A percentile compares a stretch with the other conserved stretches of the same genome.
phyloP scores from a whole-genome alignment of 2,113 vertebrate species.

The Thryonomys swinderianus region DNA sequence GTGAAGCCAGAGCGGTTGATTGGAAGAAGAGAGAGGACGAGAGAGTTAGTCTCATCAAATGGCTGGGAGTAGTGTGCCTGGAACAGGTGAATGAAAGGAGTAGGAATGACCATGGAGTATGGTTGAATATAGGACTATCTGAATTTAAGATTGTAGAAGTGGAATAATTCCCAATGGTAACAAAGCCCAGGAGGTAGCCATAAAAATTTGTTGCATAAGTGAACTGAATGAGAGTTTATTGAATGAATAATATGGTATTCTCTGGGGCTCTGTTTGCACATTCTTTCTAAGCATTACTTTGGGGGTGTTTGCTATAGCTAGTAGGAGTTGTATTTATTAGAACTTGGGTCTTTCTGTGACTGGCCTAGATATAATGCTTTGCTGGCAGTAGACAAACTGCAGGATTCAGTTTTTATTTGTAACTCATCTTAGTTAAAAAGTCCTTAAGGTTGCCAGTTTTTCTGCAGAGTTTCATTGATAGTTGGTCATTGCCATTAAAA shows the following conservation, averaged over 20 bases:
- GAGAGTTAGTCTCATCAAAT: neutral
- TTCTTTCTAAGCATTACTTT: neutral
- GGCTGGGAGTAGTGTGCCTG: neutral
- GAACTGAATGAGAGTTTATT: neutral
- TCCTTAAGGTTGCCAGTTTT: neutral
- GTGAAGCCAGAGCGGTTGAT: neutral
- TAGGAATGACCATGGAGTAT: neutral
- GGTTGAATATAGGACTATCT: neutral
- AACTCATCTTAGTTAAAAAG: neutral
- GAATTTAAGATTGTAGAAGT: neutral
- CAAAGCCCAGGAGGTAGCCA: neutral
- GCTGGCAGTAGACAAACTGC: neutral
- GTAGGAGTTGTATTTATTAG: neutral
- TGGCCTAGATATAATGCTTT: neutral
- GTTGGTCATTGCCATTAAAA: neutral
- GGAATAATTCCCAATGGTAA: neutral
- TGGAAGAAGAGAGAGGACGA: neutral
- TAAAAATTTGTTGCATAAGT: neutral
- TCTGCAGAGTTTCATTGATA: neutral
- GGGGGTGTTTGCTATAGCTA: conserved; percentile 17
- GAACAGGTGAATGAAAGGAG: neutral
- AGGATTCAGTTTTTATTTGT: conserved; percentile 1
- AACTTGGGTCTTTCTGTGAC: neutral
- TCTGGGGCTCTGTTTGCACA: neutral
- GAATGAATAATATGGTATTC: neutral